phyloP scores from a whole-genome alignment of 2,888 invertebrate species.

The Mythimna pallens region DNA sequence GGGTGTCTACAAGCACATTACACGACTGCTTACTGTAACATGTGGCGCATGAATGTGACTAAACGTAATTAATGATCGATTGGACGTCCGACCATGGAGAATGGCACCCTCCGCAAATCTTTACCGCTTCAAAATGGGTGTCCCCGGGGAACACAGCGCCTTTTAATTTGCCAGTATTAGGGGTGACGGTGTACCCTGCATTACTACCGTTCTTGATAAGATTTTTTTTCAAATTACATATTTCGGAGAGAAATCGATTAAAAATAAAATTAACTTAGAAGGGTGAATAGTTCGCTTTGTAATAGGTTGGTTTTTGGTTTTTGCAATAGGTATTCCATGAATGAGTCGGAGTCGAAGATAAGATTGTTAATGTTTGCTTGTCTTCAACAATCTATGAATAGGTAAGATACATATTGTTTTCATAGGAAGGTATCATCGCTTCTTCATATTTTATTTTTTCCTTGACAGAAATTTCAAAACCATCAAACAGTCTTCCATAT shows the following conservation, averaged over 20 bases:
- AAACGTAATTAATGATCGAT: constrained; percentile 90
- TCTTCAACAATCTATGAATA: neutral
- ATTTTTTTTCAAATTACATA: constrained; percentile 69
- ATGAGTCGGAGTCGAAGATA: neutral
- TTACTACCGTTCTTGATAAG: constrained; percentile 66
- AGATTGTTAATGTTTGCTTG: neutral
- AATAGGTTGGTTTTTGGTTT: too few species aligned
- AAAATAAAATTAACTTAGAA: neutral
- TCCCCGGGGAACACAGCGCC: constrained; percentile 84
- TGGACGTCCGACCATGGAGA: constrained; percentile 82
- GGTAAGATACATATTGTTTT: neutral
- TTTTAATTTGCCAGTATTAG: constrained; percentile 90
- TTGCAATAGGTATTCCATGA: neutral
- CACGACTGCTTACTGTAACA: constrained; percentile 77
- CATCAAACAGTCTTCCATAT: neutral
- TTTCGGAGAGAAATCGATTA: constrained; percentile 12
- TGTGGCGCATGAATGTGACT: constrained; percentile 89
- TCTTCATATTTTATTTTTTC: too few species aligned
- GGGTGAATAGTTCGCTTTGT: neutral
- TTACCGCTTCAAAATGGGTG: constrained; percentile 83
- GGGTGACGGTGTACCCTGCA: constrained; percentile 81
- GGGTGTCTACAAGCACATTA: constrained; percentile 66
- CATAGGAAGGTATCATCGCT: neutral
- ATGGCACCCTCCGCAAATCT: constrained; percentile 86
- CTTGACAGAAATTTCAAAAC: neutral